Base-by-base conservation (phyloP, 2,797 vertebrate species). In the Carapus acus region DNA sequence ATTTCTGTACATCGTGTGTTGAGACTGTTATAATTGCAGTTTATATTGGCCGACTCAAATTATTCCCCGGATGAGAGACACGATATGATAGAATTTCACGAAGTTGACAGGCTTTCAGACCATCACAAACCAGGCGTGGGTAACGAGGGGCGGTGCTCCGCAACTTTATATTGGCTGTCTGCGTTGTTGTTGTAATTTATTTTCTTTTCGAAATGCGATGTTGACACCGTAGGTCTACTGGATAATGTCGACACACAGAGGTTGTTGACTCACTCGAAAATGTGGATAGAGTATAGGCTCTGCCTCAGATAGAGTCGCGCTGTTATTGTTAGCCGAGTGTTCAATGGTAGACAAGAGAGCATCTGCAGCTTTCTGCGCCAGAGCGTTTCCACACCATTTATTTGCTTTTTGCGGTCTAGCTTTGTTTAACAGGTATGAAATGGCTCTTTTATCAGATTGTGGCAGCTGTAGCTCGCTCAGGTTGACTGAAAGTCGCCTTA, bases 91-190 rank as follows among this genome's bases (percentile, higher is more conserved):
- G 62, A 31, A 48, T 50, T 70, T 57, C 54, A 54, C 51, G 59
- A 61, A 77, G 65, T 73, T 77, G 67, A 54, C 59, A 75, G 59
- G 62, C 57, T 70, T n/a, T 27, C 57, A 52, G 60, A 76, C 54
- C 70, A 82, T 76, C 80, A 79, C 77, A 79, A 71, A 74, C 44
- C 75, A 64, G 70, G 72, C 81, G 67, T 77, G 79, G 75, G 34
- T 1, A 67, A 11, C 50, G 58, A 84, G 72, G 84, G 82, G 82
- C 76, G 81, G 79, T 76, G 74, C 79, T 81, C 53, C 1, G 64
- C 73, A 69, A 66, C 48, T 49, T 57, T 46, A 18, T 31, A 57
- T 16, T 52, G 53, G 36, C 1, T 29, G 22, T 23, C 20, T 16
- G 41, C 9, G 44, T 20, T 24, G 15, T 2, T 5, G 43, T 19